Evolutionary conservation across 2,888 invertebrate genomes (phyloP).

Genomic region (Diachrysia chrysitis): DNA sequence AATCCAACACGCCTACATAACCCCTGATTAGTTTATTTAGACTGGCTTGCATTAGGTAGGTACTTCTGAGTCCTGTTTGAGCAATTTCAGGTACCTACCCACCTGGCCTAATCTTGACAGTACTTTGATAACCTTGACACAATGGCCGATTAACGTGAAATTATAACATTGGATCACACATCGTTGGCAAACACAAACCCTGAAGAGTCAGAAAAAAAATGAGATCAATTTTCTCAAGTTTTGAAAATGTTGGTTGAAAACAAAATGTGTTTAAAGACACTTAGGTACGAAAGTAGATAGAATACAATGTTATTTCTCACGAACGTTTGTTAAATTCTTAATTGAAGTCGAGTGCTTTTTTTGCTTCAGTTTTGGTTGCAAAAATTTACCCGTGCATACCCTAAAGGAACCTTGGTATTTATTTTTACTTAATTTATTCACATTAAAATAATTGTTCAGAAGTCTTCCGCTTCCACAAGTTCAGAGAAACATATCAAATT

Average conservation of each 20-base stretch:
- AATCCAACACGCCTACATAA: not conserved
- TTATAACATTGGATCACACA: not conserved
- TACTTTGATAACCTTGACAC: conserved; percentile 4
- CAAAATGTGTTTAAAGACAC: too few relatives aligned
- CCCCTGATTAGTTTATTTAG: not conserved
- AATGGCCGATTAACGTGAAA: not conserved
- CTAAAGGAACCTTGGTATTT: not conserved
- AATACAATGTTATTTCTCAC: not conserved
- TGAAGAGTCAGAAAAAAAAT: too few relatives aligned
- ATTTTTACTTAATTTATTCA: not conserved
- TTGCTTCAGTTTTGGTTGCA: not conserved
- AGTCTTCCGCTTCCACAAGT: not conserved
- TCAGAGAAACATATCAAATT: too few relatives aligned
- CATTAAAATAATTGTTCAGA: too few relatives aligned
- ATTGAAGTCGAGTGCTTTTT: too few relatives aligned
- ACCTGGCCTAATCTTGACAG: not conserved
- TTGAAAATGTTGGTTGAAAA: too few relatives aligned
- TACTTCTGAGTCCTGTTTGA: not conserved
- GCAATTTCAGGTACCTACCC: not conserved
- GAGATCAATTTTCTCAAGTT: too few relatives aligned
- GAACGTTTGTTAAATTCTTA: not conserved
- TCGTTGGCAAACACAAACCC: too few relatives aligned
- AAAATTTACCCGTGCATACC: not conserved
- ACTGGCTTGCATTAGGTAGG: not conserved
- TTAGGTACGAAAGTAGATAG: too few relatives aligned